Conservation (phyloP, 2,797 vertebrate species). For the Cheirogaleus major region DNA sequence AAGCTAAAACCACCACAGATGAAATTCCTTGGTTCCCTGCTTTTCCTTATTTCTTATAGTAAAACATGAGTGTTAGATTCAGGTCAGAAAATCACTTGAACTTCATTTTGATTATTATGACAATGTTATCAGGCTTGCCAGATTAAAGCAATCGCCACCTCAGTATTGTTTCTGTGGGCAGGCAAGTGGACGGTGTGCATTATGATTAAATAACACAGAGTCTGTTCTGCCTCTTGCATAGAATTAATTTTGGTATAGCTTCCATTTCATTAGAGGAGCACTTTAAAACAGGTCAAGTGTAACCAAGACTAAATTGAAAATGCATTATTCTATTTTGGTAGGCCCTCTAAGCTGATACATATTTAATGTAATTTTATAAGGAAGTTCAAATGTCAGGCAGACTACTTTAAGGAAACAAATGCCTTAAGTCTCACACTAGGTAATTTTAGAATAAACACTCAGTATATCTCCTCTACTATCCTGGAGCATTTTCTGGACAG, state of each 20-base stretch:
- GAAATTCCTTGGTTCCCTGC: not conserved
- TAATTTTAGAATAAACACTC: conserved; percentile 67
- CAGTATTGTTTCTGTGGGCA: conserved; percentile 18
- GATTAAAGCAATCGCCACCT: conserved; percentile 55
- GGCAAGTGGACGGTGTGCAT: conserved; percentile 24
- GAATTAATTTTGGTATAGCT: conserved; percentile 68
- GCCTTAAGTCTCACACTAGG: conserved; percentile 48
- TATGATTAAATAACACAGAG: conserved; percentile 65
- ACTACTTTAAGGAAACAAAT: conserved; percentile 72
- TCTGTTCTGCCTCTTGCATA: conserved; percentile 47
- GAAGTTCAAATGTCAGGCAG: conserved; percentile 72
- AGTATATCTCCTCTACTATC: conserved; percentile 12
- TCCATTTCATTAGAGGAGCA: conserved; percentile 67
- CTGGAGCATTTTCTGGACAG: conserved; percentile 12
- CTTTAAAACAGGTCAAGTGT: conserved; percentile 74
- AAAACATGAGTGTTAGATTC: conserved; percentile 56
- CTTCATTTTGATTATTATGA: conserved; percentile 65
- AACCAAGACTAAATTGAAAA: conserved; percentile 74
- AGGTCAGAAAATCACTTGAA: conserved; percentile 71
- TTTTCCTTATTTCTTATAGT: conserved; percentile 47
- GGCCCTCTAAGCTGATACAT: conserved; percentile 40
- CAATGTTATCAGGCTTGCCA: conserved; percentile 64
- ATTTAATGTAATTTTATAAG: conserved; percentile 73
- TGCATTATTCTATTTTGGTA: conserved; percentile 66
- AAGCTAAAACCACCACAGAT: not conserved